phyloP scores from a whole-genome alignment of 1,140 invertebrate species.

The Bombus balteatus region DNA sequence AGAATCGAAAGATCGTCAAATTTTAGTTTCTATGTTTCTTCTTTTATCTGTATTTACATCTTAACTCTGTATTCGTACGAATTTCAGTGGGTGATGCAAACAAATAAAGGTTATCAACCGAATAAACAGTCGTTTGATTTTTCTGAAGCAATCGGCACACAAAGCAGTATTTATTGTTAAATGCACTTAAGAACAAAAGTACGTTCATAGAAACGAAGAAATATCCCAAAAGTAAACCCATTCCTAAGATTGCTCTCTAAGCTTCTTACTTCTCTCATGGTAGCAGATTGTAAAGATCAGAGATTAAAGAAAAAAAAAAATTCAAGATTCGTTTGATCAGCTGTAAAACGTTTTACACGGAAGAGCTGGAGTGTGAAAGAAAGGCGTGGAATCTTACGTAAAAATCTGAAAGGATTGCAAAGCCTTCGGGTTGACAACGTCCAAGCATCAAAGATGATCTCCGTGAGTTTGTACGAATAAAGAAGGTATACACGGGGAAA shows the following conservation, averaged over 20 bases:
- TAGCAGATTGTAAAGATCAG: slow-evolving; percentile 9
- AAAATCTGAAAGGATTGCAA: slow-evolving; percentile 75
- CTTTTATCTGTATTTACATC: no score
- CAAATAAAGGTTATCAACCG: no score
- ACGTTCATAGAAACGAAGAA: no score
- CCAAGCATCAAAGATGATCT: slow-evolving; percentile 60
- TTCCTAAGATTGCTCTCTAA: neutral
- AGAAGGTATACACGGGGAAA: slow-evolving; percentile 38
- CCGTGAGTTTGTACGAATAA: slow-evolving; percentile 61
- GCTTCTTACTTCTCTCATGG: neutral
- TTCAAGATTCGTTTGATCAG: slow-evolving; percentile 32
- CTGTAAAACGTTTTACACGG: slow-evolving; percentile 12
- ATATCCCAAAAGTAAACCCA: no score
- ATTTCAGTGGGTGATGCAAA: no score
- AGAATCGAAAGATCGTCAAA: no score
- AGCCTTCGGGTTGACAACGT: slow-evolving; percentile 49
- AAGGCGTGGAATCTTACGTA: slow-evolving; percentile 64
- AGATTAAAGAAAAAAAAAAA: slow-evolving; percentile 30
- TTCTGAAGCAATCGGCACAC: no score
- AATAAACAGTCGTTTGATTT: no score
- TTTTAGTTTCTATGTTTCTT: no score
- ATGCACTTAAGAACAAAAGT: no score
- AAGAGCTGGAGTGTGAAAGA: slow-evolving; percentile 58
- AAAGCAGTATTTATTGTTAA: no score
- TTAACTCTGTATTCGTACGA: no score